phyloP scores from a whole-genome alignment of 2,113 vertebrate species.

The Okapia johnstoni region DNA sequence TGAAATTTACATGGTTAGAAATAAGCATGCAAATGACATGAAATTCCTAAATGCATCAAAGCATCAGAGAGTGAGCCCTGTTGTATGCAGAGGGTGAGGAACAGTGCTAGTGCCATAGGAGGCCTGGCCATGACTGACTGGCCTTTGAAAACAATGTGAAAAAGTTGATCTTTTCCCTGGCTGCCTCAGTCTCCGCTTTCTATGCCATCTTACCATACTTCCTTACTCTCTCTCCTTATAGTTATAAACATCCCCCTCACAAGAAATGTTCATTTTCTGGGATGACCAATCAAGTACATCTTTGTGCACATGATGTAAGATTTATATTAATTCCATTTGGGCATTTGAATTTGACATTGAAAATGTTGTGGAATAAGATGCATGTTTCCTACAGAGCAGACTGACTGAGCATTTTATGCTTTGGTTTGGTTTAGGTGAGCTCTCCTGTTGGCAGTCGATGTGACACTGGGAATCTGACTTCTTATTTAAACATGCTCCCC shows the following conservation, averaged over 20 bases:
- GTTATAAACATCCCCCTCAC: not conserved
- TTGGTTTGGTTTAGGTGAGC: not conserved
- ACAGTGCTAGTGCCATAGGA: rapidly evolving
- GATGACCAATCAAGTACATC: not conserved
- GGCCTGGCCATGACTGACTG: not conserved
- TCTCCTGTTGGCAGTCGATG: not conserved
- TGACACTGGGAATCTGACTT: not conserved
- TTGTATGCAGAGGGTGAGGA: rapidly evolving
- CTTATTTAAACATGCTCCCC: not conserved
- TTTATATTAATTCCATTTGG: not conserved
- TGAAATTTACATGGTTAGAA: not conserved
- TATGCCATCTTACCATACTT: not conserved
- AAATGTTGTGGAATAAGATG: not conserved
- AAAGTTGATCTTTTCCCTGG: not conserved
- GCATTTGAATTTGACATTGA: not conserved
- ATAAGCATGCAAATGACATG: not conserved
- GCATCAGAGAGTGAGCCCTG: not conserved
- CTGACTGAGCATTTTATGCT: not conserved
- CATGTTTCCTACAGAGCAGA: not conserved
- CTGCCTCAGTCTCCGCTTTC: not conserved
- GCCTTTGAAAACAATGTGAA: not conserved
- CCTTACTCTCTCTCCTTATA: not conserved
- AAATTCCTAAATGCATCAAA: not conserved
- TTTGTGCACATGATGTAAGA: not conserved
- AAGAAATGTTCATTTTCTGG: not conserved